Conservation (phyloP, 2,888 invertebrate genomes). For the Drosophila koepferae region DNA sequence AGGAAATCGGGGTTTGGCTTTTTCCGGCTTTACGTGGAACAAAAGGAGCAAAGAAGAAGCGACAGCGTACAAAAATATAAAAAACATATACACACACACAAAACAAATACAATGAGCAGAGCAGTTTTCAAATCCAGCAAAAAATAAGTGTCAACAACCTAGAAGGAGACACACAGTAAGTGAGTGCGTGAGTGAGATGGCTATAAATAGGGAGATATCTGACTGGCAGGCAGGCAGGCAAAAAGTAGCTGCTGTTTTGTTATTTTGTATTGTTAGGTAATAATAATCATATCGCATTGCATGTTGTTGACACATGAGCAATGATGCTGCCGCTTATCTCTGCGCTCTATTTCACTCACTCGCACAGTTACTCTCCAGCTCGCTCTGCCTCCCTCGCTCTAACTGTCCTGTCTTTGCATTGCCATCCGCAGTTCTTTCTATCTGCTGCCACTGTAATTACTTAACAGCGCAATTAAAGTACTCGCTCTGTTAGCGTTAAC, state of each 20-base stretch:
- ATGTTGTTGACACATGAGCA: constrained; percentile 80
- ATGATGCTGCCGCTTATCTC: constrained; percentile 71
- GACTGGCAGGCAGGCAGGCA: constrained; percentile 54
- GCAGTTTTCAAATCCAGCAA: constrained; percentile 53
- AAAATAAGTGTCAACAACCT: constrained; percentile 67
- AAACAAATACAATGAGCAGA: constrained; percentile 61
- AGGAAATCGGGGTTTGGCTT: constrained; percentile 81
- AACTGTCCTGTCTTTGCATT: background rate
- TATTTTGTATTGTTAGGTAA: constrained; percentile 76
- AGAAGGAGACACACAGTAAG: constrained; percentile 19
- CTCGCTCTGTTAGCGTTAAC: constrained; percentile 38
- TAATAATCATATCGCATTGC: constrained; percentile 80
- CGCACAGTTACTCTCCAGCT: background rate
- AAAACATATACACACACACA: constrained; percentile 53
- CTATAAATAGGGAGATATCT: constrained; percentile 11
- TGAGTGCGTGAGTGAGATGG: constrained; percentile 12
- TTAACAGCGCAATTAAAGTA: constrained; percentile 54
- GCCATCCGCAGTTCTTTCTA: background rate
- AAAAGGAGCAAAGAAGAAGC: constrained; percentile 61
- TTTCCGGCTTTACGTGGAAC: constrained; percentile 79
- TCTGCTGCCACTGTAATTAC: constrained; percentile 36
- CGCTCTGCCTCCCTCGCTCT: background rate
- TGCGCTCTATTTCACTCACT: constrained; percentile 19
- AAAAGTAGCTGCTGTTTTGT: constrained; percentile 74
- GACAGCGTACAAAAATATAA: constrained; percentile 46